Percentiles rank a stretch among this genome's conserved stretches.
Conservation (phyloP, 2,888 invertebrate species). For the Furcula furcula region DNA sequence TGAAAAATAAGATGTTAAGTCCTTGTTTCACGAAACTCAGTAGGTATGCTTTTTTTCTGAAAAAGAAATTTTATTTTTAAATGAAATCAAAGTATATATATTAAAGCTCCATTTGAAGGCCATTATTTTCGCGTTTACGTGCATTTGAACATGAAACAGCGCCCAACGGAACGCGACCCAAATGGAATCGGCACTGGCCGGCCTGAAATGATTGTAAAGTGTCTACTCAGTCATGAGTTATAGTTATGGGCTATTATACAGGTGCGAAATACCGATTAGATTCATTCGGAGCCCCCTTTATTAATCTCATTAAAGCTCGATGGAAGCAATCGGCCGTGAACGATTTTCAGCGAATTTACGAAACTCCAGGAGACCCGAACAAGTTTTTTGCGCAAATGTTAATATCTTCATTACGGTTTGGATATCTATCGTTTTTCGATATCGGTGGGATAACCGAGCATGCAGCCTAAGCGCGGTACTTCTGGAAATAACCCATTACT, state of each 20-base stretch:
- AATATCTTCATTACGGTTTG: constrained; percentile 29
- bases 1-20: too few species aligned
- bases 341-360: constrained; percentile 39
- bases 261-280: constrained; percentile 27
- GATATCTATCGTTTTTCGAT: constrained; percentile 42
- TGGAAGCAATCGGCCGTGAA: constrained; percentile 44
- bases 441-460: constrained; percentile 11
- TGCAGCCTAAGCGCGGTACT: constrained; percentile 1
- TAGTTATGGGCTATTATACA: constrained; percentile 9
- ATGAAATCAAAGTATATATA: background rate
- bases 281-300: constrained; percentile 41
- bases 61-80: background rate
- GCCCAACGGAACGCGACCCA: background rate
- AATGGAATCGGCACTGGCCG: constrained; percentile 5
- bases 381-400: constrained; percentile 33
- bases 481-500: too few species aligned
- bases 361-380: constrained; percentile 29
- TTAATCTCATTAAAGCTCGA: constrained; percentile 56
- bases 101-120: constrained; percentile 3
- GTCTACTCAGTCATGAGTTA: constrained; percentile 7
- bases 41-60: background rate
- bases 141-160: background rate
- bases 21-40: too few species aligned
- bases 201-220: constrained; percentile 3
- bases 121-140: constrained; percentile 6